Percentiles rank a stretch among this genome's conserved stretches.
phyloP scores from a whole-genome alignment of 2,888 invertebrate species.

The Synanthedon tipuliformis region DNA sequence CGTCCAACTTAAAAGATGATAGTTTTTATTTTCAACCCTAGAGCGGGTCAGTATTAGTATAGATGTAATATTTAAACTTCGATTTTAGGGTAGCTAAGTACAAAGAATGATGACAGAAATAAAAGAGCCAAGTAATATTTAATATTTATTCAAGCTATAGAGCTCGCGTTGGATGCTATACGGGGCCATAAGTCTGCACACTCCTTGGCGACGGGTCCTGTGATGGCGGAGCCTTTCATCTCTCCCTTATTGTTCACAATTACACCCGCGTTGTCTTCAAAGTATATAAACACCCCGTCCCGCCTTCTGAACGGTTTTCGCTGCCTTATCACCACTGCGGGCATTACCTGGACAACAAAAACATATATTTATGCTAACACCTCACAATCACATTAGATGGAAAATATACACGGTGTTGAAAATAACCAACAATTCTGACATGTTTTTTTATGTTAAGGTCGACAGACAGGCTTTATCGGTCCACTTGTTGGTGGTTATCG shows the following conservation, averaged over 20 bases:
- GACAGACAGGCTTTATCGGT: no score
- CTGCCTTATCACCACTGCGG: conserved; percentile 98
- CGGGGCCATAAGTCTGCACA: conserved; percentile 99
- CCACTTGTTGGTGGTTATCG: no score
- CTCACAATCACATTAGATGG: not conserved
- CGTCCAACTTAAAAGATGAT: no score
- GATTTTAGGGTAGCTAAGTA: no score
- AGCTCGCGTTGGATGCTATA: conserved; percentile 99
- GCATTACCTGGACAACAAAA: conserved; percentile 82
- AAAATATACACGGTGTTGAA: not conserved
- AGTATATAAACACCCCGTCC: conserved; percentile 99
- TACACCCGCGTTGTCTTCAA: conserved; percentile 99
- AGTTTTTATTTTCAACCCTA: no score
- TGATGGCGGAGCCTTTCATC: conserved; percentile 99
- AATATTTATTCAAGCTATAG: conserved; percentile 81
- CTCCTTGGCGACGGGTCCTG: conserved; percentile 99
- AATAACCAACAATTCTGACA: no score
- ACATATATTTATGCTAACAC: no score
- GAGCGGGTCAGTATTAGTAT: no score
- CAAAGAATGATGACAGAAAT: no score
- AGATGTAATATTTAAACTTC: no score
- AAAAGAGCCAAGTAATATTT: not conserved
- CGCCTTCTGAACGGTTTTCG: conserved; percentile 99
- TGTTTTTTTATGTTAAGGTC: no score
- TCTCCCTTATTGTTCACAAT: conserved; percentile 99